Percentiles rank a stretch among this genome's conserved stretches.
Evolutionary conservation across 2,888 invertebrate genomes (phyloP).

Genomic region (Protodeltote pygarga): DNA sequence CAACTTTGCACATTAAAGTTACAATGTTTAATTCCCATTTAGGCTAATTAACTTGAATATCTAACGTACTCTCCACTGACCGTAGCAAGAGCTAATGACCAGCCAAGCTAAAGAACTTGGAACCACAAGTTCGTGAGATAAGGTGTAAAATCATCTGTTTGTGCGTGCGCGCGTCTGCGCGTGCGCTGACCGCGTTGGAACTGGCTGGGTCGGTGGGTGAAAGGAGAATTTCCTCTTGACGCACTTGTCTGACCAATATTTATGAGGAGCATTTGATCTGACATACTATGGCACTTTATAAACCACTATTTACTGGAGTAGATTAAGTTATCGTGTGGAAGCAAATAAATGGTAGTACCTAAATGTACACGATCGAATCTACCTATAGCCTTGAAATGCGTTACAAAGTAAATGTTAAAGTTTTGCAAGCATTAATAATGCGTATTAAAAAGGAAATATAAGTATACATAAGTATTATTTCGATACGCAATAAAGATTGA

Average conservation of each 20-base stretch:
- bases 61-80: slow-evolving; percentile 33
- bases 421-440: too few species aligned
- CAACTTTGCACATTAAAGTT: slow-evolving; percentile 29
- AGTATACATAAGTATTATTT: too few species aligned
- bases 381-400: too few species aligned
- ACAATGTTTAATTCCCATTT: slow-evolving; percentile 37
- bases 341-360: too few species aligned
- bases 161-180: slow-evolving; percentile 2
- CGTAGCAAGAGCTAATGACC: slow-evolving; percentile 33
- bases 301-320: slow-evolving; percentile 10
- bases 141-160: slow-evolving; percentile 4
- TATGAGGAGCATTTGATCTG: slow-evolving; percentile 28
- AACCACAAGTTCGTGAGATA: slow-evolving; percentile 2
- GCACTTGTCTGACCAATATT: slow-evolving; percentile 29
- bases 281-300: slow-evolving; percentile 29
- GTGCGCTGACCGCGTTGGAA: slow-evolving; percentile 53
- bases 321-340: not conserved
- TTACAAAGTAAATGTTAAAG: too few species aligned
- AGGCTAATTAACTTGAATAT: slow-evolving; percentile 38
- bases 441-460: too few species aligned
- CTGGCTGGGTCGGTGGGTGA: slow-evolving; percentile 52
- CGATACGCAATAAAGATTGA: too few species aligned
- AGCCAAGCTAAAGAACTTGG: slow-evolving; percentile 1
- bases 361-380: too few species aligned
- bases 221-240: slow-evolving; percentile 56